Percentiles rank a stretch among this genome's conserved stretches.
Conservation (phyloP, 2,113 vertebrate genomes). For the Sinocyclocheilus anophthalmus region DNA sequence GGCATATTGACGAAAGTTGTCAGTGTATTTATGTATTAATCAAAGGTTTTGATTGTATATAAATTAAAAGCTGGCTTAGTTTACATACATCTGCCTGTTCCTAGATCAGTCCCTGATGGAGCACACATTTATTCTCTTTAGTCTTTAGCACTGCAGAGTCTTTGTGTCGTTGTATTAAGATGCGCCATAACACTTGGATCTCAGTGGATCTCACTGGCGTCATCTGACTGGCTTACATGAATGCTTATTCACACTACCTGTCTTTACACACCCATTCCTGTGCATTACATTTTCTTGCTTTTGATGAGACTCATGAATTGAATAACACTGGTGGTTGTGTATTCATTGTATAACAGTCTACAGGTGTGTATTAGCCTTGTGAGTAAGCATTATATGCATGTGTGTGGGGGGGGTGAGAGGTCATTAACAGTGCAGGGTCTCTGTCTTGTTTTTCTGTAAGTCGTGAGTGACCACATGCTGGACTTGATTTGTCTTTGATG, state of each 20-base stretch:
- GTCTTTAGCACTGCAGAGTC: background rate
- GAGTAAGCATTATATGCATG: background rate
- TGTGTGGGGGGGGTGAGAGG: background rate
- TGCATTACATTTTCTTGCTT: background rate
- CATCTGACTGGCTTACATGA: background rate
- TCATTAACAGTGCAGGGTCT: background rate
- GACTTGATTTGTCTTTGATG: constrained; percentile 52
- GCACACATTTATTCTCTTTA: background rate
- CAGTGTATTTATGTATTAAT: constrained; percentile 20
- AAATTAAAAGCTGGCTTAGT: background rate
- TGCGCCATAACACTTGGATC: constrained; percentile 7
- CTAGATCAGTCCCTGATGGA: background rate
- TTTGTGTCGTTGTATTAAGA: constrained; percentile 28
- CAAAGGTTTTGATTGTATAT: background rate
- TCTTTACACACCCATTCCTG: background rate
- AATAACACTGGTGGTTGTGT: background rate
- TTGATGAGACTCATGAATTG: background rate
- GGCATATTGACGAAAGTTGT: constrained; percentile 47
- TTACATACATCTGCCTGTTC: background rate
- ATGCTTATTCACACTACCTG: background rate
- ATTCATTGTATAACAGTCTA: background rate
- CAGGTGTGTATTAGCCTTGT: background rate
- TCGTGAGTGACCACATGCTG: constrained; percentile 8
- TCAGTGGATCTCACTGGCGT: background rate
- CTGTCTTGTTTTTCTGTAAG: background rate